A percentile compares a stretch with the other conserved stretches of the same genome.
Evolutionary conservation across 1,140 invertebrate species (phyloP).

Genomic region (Pseudomyrmex pallidus): DNA sequence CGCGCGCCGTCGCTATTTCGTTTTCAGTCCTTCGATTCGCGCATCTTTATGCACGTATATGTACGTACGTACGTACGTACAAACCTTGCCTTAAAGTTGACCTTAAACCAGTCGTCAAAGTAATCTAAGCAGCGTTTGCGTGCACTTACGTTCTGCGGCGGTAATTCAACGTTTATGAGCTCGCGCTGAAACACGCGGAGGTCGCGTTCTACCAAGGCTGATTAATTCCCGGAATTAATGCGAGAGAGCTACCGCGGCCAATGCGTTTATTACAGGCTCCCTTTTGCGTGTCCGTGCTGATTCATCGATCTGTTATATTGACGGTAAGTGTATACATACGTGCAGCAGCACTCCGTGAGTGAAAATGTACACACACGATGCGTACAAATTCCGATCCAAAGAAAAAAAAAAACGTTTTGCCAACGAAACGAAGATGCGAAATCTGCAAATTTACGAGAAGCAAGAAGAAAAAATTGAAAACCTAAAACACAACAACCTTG

Average conservation of each 20-base stretch:
- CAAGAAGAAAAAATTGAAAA: background rate
- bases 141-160: slow-evolving; percentile 29
- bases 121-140: slow-evolving; percentile 25
- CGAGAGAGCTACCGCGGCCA: slow-evolving; percentile 27
- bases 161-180: slow-evolving; percentile 36
- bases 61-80: background rate
- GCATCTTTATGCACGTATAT: background rate
- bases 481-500: too few relatives aligned
- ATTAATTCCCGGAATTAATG: slow-evolving; percentile 54
- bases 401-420: background rate
- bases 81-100: background rate
- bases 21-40: background rate
- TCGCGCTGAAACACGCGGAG: slow-evolving; percentile 38
- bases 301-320: slow-evolving; percentile 36
- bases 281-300: slow-evolving; percentile 41
- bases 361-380: background rate
- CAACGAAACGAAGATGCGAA: background rate
- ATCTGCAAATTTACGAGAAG: background rate
- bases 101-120: slow-evolving; percentile 9
- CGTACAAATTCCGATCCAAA: background rate
- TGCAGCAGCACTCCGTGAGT: background rate
- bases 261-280: slow-evolving; percentile 23
- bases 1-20: background rate
- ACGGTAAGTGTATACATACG: background rate
- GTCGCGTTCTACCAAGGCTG: slow-evolving; percentile 38